Base-by-base conservation (phyloP, 2,113 vertebrate species). In the Shinisaurus crocodilurus region DNA sequence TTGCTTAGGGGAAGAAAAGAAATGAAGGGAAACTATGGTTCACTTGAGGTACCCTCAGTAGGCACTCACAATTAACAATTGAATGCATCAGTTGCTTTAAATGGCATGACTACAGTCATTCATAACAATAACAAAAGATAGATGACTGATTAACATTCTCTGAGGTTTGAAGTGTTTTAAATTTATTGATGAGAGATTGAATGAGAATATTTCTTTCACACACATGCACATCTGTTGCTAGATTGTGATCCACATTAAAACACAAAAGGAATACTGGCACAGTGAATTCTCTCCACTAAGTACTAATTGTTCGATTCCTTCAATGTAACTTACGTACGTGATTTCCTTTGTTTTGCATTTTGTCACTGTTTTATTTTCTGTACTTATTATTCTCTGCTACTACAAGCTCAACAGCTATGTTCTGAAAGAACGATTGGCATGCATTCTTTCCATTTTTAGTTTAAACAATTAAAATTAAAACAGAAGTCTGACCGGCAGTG, bases 1-100 rank as follows among this genome's bases (percentile, higher is more conserved):
- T 72, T 94, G 88, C 88, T 85, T 75, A 90, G 81, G 45, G 85
- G 70, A 87, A 89, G 93, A 87, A 94, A 95, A 95, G 93, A 89
- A 91, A 81, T 37, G 88, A 87, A 88, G 91, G 91, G 90, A 94
- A 88, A 4, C 85, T 89, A 82, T 18, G 94, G 93, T 95, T 96
- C 95, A 92, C 93, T 94, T 79, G 92, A 93, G 94, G 91, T 88
- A 90, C 87, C 93, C 85, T 95, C 76, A 60, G 45, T 87, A 94
- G 89, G 94, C 94, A 48, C 92, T 95, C 76, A 91, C 92, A 96
- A 95, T 94, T 85, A 95, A 94, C 94, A 90, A 48, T 12, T 90
- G 94, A 96, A 96, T 85, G 92, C 96, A 92, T 92, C 94, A 91
- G 80, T 90, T 94, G 50, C 92, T 94, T 94, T 93, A 95, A 97